Base-by-base conservation (phyloP, 2,797 vertebrate genomes). In the Balearica regulorum region DNA sequence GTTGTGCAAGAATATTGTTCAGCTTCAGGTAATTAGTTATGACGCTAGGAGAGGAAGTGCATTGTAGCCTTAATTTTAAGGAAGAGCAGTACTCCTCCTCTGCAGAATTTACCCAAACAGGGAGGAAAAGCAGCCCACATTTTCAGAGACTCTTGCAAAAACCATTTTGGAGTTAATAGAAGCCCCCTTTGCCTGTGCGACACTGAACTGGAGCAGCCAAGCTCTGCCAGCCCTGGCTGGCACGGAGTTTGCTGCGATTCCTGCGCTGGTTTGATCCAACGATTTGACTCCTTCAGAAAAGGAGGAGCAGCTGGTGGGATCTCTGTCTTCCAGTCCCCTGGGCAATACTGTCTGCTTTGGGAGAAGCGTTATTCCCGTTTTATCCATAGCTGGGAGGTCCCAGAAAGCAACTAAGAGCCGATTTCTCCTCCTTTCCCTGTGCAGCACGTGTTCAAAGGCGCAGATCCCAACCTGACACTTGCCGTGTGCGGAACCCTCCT, bases 211-310 rank as follows among this genome's bases (percentile, higher is more conserved):
- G 53, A 10, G 11, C 0, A 3, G 35, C 5, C 0, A 4, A 43
- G 68, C 75, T 68, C 64, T 19, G 39, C 82, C 5, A 11, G 31
- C 66, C 66, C 71, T 11, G n/a, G 1, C 65, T 37, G 35, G 25
- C 35, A 8, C 3, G 0, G 48, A 2, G 11, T 9, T 66, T 33
- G 26, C 66, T 20, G 18, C 0, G 12, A 6, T 8, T 7, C 64
- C 70, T 7, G 0, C 16, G 0, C 60, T 33, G 12, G 1, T 58
- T 24, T 6, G 13, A 29, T 11, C 65, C 70, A 5, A 1, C 1
- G 3, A 4, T 25, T 54, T 6, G 10, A 15, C 22, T 87, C 29
- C 44, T 54, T 13, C 54, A 16, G 26, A 4, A 19, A 19, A 46
- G 10, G 5, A 58, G 65, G 17, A 46, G 41, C 46, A 18, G 26